Conservation (phyloP, 2,888 invertebrate species). For the Drosophila cyrtoloma region DNA sequence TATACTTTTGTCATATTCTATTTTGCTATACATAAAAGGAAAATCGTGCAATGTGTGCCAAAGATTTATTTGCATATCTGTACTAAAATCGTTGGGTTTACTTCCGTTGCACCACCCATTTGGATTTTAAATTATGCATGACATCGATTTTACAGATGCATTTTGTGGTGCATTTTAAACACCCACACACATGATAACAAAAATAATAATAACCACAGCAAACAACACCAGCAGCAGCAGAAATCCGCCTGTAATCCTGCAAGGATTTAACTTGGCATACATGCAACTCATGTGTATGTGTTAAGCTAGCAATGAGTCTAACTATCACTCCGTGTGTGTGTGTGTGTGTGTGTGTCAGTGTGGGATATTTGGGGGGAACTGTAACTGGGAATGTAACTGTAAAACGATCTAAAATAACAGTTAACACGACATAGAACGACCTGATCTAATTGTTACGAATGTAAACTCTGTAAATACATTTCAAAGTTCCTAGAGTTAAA, state of each 20-base stretch:
- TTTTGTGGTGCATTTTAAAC: constrained; percentile 57
- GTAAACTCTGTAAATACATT: background rate
- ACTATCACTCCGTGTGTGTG: background rate
- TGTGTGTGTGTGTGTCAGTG: background rate
- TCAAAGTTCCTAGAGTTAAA: background rate
- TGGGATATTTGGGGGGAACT: background rate
- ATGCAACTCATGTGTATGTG: constrained; percentile 5
- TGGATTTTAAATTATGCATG: constrained; percentile 67
- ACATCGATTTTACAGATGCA: constrained; percentile 73
- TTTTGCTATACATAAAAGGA: background rate
- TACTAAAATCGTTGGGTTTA: background rate
- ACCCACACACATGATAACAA: constrained; percentile 36
- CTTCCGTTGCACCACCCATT: constrained; percentile 4
- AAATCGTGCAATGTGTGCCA: background rate
- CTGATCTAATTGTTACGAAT: background rate
- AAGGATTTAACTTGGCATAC: constrained; percentile 63
- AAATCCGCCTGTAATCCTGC: constrained; percentile 69
- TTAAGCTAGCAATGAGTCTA: constrained; percentile 9
- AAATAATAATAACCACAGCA: constrained; percentile 68
- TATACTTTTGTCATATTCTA: background rate
- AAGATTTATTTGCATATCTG: constrained; percentile 8
- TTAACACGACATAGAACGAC: background rate
- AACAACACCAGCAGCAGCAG: constrained; percentile 39
- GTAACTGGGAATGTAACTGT: background rate
- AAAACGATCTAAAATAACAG: background rate